Base-by-base conservation (phyloP, 2,888 invertebrate species). In the Ephialtes manifestator region DNA sequence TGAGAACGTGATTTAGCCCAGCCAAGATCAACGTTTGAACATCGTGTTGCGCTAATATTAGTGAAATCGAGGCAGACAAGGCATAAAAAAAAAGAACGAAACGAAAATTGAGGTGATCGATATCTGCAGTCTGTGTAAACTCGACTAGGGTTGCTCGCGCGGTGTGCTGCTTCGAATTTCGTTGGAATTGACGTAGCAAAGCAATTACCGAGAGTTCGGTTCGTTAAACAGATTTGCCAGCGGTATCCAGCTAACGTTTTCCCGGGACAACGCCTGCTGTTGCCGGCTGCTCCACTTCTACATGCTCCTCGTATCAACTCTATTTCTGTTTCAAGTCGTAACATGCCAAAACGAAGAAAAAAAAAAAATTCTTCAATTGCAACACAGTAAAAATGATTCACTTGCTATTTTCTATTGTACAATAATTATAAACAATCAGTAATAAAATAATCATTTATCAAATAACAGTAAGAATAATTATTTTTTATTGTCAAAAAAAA, bases 191-290 rank as follows among this genome's bases (percentile, higher is more conserved):
- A 58, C 60, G 43, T 74, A 51, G 83, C 72, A 79, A 83, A 83
- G 83, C 78, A 83, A 83, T 83, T 83, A 83, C 78, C 39, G 68
- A 70, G 74, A 79, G 83, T 83, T 83, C 74, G 74, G 83, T 83
- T 79, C 83, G 83, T 83, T 79, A 74, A 83, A 83, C 78, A 74
- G 74, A 79, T 79, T 74, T 82, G 76, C 55, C n/a, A 76, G 51
- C 28, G 81, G 51, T 76, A 70, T 76, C 60, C 39, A 63, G 68
- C 76, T 70, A 53, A 31, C 68, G 63, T 76, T 70, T 81, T 13
- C n/a, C 31, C 74, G 28, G 70, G 15, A 13, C 39, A 63, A 60
- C 43, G 35, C 35, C 39, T n/a, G 39, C 20, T 18, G 11, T n/a
- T n/a, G 63, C 58, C 24, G 10, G 10, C 18, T 15, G 35, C 5